Percentiles rank a stretch among this genome's conserved stretches.
Conservation (phyloP, 2,113 vertebrate species). For the Hepsetus odoe region DNA sequence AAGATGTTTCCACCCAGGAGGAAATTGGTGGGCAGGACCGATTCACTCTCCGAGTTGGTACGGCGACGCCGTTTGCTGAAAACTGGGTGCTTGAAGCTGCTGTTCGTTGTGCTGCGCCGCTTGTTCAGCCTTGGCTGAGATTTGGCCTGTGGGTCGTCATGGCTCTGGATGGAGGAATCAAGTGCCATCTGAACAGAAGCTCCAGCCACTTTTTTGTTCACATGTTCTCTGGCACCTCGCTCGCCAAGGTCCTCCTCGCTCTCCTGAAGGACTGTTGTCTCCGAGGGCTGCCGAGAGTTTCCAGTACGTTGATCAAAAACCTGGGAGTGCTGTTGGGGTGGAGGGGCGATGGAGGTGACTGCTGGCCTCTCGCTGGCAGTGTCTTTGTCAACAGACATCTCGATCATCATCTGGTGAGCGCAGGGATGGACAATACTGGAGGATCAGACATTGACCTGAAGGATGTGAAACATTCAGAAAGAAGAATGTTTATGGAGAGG, state of each 20-base stretch:
- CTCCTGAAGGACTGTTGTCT: slow-evolving; percentile 50
- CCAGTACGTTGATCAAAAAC: slow-evolving; percentile 55
- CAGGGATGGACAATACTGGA: slow-evolving; percentile 42
- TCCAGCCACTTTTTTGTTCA: slow-evolving; percentile 31
- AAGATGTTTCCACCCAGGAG: slow-evolving; percentile 92
- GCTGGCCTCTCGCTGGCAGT: slow-evolving; percentile 61
- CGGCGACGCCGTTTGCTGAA: slow-evolving; percentile 84
- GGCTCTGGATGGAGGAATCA: slow-evolving; percentile 41
- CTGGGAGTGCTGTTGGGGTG: slow-evolving; percentile 56
- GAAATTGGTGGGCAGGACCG: slow-evolving; percentile 89
- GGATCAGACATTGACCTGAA: slow-evolving; percentile 59
- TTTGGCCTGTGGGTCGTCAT: slow-evolving; percentile 80
- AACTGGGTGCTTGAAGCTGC: slow-evolving; percentile 82
- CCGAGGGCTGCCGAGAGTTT: slow-evolving; percentile 55
- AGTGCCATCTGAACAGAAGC: background rate
- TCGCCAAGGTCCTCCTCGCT: slow-evolving; percentile 44
- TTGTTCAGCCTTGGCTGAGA: slow-evolving; percentile 77
- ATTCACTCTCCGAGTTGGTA: slow-evolving; percentile 88
- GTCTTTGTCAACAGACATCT: slow-evolving; percentile 78
- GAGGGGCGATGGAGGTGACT: slow-evolving; percentile 59
- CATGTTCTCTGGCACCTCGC: slow-evolving; percentile 60
- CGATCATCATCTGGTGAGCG: slow-evolving; percentile 55
- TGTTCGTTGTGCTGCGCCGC: slow-evolving; percentile 82
- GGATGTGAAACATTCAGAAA: slow-evolving; percentile 64
- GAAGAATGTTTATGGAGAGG: background rate